Conservation (phyloP, 2,113 vertebrate species). For the Erythrolamprus reginae region DNA sequence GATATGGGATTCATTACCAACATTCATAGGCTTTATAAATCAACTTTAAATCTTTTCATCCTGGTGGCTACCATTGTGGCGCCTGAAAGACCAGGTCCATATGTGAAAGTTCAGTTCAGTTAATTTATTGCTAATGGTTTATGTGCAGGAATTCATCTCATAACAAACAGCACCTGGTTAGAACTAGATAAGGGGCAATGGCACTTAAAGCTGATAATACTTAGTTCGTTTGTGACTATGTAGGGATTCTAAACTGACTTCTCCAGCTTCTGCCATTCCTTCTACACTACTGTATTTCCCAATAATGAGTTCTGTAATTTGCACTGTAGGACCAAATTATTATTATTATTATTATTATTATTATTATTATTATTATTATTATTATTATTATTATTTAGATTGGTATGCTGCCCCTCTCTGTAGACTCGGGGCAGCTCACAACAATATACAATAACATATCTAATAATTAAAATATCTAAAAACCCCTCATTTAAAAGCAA, state of each 20-base stretch:
- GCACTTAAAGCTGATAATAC: not conserved
- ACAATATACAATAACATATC: no score
- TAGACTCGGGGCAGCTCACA: no score
- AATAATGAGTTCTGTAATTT: not conserved
- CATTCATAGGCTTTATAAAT: not conserved
- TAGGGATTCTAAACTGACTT: not conserved
- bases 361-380: no score
- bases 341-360: no score
- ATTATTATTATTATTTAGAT: no score
- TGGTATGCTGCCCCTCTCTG: no score
- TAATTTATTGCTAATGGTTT: not conserved
- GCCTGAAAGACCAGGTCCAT: not conserved
- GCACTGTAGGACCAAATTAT: not conserved
- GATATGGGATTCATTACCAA: not conserved
- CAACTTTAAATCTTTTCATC: not conserved
- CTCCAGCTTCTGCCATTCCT: not conserved
- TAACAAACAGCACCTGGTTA: not conserved
- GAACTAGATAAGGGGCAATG: not conserved
- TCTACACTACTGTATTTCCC: not conserved
- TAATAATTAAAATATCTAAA: no score
- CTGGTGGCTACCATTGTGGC: not conserved
- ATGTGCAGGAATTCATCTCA: not conserved
- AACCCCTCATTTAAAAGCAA: no score
- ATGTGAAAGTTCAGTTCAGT: not conserved
- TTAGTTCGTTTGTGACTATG: not conserved